Base-by-base conservation (phyloP, 1,140 invertebrate genomes). In the Rhyzopertha dominica region DNA sequence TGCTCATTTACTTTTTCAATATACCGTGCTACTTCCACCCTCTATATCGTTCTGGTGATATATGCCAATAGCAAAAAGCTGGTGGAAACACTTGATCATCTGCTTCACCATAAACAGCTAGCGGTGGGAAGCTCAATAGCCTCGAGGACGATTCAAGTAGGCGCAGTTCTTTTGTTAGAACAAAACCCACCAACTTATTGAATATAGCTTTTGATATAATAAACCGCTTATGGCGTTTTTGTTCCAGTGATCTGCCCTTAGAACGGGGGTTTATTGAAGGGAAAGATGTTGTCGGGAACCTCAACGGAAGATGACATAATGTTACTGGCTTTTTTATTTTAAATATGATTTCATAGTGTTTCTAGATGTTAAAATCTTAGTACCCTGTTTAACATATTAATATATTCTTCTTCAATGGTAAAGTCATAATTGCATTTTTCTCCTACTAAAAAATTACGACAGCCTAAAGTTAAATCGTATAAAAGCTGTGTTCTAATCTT, bases 151-250 rank as follows among this genome's bases (percentile, higher is more conserved):
- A 18, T 29, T 29, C n/a, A 43, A 26, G 31, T 43, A 30, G 25
- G 34, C 45, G 38, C 39, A 26, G 28, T 29, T 40, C 45, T 23
- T 30, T 40, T 48, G 46, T 48, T 48, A 24, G 22, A 24, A 14
- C 28, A 44, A 36, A 44, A 44, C 31, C 35, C 31, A 44, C 26
- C 31, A 44, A 34, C 26, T n/a, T 44, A 44, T 44, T 34, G 41
- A 43, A 22, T 30, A 30, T 23, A 31, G 29, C 31, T 34, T 24
- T 26, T 36, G 37, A 49, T 49, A 44, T 49, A 49, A 43, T 49
- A 49, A 49, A 44, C 47, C 47, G 47, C 47, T 49, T 49, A 49
- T 40, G 34, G 37, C 38, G 38, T 41, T 46, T 46, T 46, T 46
- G 43, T 46, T 46, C 32, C 22, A 44, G 31, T 31, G 40, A 29